Evolutionary conservation across 1,140 invertebrate species (phyloP), one percentile per base, ranked within the genome.

Genomic region (Triops cancriformis): DNA sequence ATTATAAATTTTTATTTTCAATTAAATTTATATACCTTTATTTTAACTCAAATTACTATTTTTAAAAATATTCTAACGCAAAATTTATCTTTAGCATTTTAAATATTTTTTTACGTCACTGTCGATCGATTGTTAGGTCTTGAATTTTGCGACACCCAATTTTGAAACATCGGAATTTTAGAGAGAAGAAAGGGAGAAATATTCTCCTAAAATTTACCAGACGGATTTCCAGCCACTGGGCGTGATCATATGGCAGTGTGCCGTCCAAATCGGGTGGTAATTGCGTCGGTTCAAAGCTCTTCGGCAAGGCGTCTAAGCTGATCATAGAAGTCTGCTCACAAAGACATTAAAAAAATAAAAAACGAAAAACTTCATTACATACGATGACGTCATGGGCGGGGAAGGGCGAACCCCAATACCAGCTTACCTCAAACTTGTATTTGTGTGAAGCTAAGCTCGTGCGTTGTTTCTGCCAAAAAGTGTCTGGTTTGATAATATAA

Each of bases 401-500:
- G 31, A 37, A 37, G 2, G 31, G 31, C 45, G 23, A 74, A 27
- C 2, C 31, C 11, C 27, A 77, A 77, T 7, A 27, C 26, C 28
- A 73, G 79, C 85, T 89, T 87, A 96, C 95, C 89, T 98, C 97
- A 89, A 98, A 98, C 87, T 97, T 98, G 87, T 98, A 98, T 88
- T 99, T 99, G 84, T 97, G 93, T 87, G 94, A 96, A 81, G 93
- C 95, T 82, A 98, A 89, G 76, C 94, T 96, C 81, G 96, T 98
- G 82, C 96, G 91, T 86, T 98, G 96, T 86, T 98, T 98, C 86
- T 99, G 96, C 96, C 97, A 98, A 87, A 99, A 98, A 84, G 97
- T 98, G 83, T 99, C 97, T 80, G 97, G 96, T 86, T 98, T 98
- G 80, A 99, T 97, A 83, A 99, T 96, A 82, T 95, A 94, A 79